phyloP scores from a whole-genome alignment of 2,113 vertebrate species.

The Leptosomus discolor region DNA sequence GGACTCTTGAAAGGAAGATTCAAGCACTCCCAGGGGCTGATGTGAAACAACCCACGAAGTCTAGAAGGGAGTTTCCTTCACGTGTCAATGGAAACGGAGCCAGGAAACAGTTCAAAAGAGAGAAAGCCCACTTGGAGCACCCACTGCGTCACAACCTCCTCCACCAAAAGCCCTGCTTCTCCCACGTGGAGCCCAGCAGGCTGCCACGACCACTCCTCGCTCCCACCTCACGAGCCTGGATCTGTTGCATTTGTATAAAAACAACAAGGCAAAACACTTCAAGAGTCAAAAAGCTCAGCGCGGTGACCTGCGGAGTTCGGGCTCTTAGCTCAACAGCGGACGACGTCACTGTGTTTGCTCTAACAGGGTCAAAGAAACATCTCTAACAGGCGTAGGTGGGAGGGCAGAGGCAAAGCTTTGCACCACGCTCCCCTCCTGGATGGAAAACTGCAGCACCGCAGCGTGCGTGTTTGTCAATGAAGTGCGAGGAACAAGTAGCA shows the following conservation, averaged over 20 bases:
- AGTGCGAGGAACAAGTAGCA: not conserved
- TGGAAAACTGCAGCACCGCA: not conserved
- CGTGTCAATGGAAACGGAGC: rapidly evolving
- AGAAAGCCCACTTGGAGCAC: not conserved
- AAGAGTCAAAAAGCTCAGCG: not conserved
- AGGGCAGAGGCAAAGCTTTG: not conserved
- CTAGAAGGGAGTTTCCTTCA: not conserved
- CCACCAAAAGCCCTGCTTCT: not conserved
- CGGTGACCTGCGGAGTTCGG: rapidly evolving
- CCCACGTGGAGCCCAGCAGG: not conserved
- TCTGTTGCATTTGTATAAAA: not conserved
- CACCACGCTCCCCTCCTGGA: not conserved
- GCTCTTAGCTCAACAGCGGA: not conserved
- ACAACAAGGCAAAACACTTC: not conserved
- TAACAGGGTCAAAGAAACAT: not conserved
- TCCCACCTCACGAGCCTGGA: not conserved
- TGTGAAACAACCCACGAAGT: rapidly evolving
- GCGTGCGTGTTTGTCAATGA: not conserved
- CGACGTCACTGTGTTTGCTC: not conserved
- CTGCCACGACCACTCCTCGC: not conserved
- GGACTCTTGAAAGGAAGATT: not conserved
- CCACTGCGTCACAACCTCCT: not conserved
- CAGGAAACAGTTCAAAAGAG: not conserved
- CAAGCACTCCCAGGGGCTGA: not conserved
- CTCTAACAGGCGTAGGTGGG: rapidly evolving